Evolutionary conservation across 2,888 invertebrate species (phyloP), one percentile per base, ranked within the genome.

Genomic region (Acronicta psi): DNA sequence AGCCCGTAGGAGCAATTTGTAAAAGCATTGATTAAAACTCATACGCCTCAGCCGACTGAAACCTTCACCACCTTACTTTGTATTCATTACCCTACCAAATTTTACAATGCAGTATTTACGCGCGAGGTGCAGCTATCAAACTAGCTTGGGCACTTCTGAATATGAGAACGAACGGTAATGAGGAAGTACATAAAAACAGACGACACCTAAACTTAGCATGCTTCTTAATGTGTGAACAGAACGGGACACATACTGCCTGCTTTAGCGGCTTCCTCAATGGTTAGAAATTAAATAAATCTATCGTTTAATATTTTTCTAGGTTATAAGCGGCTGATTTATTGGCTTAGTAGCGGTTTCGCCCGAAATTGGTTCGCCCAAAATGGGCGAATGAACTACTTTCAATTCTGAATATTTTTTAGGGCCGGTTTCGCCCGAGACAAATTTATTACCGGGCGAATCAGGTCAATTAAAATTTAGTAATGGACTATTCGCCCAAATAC

Each of bases 151-250:
- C 11, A 51, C 43, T 64, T 53, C 13, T 17, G 23, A 36, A 44
- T 34, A 38, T 50, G 18, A 59, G 54, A 56, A 29, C 11, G 29
- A 47, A 51, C 36, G 40, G 70, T 34, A 66, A 62, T 62, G 67
- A 62, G 62, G 71, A 70, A 70, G 44, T n/a, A 16, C 58, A 42
- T 70, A 44, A 66, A 67, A 50, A 29, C 56, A 53, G 46, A 52
- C 37, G 45, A 14, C 16, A 2, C 37, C 47, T 69, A 65, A 51
- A 55, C 36, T 37, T 42, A 51, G 52, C 44, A 29, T 11, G 34
- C 16, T 38, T 20, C 18, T 36, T 37, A 25, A 36, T 56, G 34
- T 46, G 52, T 49, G 55, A 18, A 47, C 34, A 8, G 42, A 55
- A 63, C 43, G n/a, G 58, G 43, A 58, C 47, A 38, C 7, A 43